These are phyloP conservation scores for Cygnus buccinator DNA, from an alignment of 2,113 vertebrate species.

Conservation along the genomic window DNA sequence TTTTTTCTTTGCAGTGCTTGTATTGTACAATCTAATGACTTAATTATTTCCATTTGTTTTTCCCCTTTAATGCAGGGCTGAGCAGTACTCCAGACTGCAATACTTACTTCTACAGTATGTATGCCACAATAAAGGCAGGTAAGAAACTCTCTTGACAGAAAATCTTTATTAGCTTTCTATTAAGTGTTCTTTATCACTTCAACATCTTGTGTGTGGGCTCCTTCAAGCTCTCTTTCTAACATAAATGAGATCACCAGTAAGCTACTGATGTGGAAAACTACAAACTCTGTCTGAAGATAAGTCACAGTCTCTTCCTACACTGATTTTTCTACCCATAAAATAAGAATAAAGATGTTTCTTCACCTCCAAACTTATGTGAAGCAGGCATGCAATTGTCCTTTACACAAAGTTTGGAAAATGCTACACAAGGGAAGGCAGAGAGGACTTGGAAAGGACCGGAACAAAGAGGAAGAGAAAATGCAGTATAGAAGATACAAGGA, in stretches of 20 bases:
- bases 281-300: neutral
- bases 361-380: neutral
- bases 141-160: conserved; percentile 19
- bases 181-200: conserved; percentile 10
- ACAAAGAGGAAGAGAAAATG: neutral
- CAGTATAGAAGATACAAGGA: neutral
- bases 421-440: neutral
- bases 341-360: neutral
- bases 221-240: neutral
- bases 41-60: neutral
- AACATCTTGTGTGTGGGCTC: neutral
- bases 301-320: neutral
- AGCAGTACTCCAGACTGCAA: fast-evolving
- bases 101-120: neutral
- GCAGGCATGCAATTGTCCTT: neutral
- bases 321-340: neutral
- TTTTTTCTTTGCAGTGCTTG: neutral
- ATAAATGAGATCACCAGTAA: neutral
- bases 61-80: neutral
- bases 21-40: neutral
- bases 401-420: neutral
- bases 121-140: neutral
- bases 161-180: conserved; percentile 39
- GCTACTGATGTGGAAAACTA: neutral
- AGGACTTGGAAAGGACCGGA: neutral